phyloP scores from a whole-genome alignment of 2,888 invertebrate genomes.

The Cerastoderma edule region DNA sequence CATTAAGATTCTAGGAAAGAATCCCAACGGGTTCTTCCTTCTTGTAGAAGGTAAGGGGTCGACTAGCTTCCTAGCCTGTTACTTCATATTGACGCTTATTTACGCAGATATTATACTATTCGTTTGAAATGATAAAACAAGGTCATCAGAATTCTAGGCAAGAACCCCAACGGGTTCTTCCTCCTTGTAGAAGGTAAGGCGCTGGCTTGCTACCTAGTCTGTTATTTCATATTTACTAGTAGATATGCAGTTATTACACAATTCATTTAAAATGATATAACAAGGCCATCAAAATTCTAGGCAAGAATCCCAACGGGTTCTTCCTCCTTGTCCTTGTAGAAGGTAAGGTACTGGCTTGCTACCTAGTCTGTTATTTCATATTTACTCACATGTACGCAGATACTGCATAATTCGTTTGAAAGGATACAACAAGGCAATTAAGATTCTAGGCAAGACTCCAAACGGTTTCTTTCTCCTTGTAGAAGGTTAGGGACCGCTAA shows the following conservation, averaged over 20 bases:
- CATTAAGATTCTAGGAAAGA: slow-evolving; percentile 88
- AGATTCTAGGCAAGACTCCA: slow-evolving; percentile 87
- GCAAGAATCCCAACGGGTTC: slow-evolving; percentile 88
- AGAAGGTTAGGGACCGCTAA: slow-evolving; percentile 83
- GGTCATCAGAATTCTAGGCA: slow-evolving; percentile 89
- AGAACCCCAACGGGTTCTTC: slow-evolving; percentile 89
- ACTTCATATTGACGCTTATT: no score
- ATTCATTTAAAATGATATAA: no score
- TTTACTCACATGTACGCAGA: no score
- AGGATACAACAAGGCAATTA: slow-evolving; percentile 91
- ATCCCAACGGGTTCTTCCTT: slow-evolving; percentile 89
- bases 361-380: no score
- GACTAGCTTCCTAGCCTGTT: no score
- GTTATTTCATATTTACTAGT: no score
- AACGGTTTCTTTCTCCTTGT: slow-evolving; percentile 92
- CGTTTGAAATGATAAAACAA: no score
- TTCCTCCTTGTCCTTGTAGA: slow-evolving; percentile 90
- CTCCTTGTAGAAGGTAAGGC: slow-evolving; percentile 87
- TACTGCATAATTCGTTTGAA: no score
- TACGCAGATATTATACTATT: no score
- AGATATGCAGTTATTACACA: no score
- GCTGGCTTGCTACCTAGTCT: no score
- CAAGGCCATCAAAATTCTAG: slow-evolving; percentile 90
- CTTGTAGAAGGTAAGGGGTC: slow-evolving; percentile 87
- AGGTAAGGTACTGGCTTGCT: no score